Evolutionary conservation across 2,113 vertebrate genomes (phyloP).

Genomic region (Sebastes schlegelii): DNA sequence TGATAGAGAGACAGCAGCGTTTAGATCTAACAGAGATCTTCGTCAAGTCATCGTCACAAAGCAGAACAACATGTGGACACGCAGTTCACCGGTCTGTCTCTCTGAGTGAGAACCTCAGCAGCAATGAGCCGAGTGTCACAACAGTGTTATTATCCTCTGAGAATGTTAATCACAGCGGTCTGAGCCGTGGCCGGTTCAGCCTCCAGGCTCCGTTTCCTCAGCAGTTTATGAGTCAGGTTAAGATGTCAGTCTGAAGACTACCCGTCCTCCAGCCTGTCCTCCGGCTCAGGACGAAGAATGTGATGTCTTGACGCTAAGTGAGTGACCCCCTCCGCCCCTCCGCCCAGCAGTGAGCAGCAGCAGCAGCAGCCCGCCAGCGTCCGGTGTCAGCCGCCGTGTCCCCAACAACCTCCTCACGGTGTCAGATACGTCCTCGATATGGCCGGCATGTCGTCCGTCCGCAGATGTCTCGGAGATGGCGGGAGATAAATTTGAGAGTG

Average conservation of each 20-base stretch:
- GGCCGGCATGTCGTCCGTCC: slow-evolving; percentile 83
- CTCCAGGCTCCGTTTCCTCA: slow-evolving; percentile 66
- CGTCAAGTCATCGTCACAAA: too few relatives aligned
- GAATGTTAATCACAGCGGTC: slow-evolving; percentile 73
- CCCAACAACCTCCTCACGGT: slow-evolving; percentile 81
- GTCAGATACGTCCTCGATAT: slow-evolving; percentile 86
- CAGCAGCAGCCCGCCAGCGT: slow-evolving; percentile 8
- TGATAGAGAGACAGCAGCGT: too few relatives aligned
- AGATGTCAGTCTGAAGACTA: slow-evolving; percentile 75
- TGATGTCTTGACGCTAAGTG: slow-evolving; percentile 60
- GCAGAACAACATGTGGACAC: too few relatives aligned
- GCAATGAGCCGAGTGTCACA: slow-evolving; percentile 61
- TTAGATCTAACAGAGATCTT: too few relatives aligned
- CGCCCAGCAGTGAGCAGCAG: too few relatives aligned
- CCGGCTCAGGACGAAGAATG: slow-evolving; percentile 66
- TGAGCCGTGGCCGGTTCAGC: slow-evolving; percentile 64
- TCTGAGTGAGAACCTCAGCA: slow-evolving; percentile 12
- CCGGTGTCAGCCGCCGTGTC: slow-evolving; percentile 80
- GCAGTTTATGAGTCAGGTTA: slow-evolving; percentile 79
- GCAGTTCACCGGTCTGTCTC: too few relatives aligned
- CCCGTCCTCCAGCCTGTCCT: slow-evolving; percentile 77
- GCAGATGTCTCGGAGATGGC: slow-evolving; percentile 87
- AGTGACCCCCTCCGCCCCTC: slow-evolving; percentile 32
- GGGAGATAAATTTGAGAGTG: slow-evolving; percentile 90
- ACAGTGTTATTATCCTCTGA: slow-evolving; percentile 74